These are phyloP conservation scores for Eumeta japonica DNA, from an alignment of 1,140 invertebrate species.

Conservation along the genomic window DNA sequence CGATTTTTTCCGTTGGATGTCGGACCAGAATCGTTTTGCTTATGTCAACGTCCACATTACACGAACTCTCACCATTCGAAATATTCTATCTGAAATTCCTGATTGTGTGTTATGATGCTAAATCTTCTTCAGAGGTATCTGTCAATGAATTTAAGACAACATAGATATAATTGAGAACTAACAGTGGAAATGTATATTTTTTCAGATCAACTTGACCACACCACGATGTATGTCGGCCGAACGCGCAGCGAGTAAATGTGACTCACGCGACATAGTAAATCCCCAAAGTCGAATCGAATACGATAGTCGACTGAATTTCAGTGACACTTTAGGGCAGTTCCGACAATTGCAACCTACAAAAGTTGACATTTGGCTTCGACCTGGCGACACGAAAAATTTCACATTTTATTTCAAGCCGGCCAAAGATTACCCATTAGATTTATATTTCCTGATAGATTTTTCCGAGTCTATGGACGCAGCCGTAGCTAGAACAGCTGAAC, in stretches of 20 bases:
- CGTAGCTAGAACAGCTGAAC: slow-evolving; percentile 59
- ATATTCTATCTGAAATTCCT: no score
- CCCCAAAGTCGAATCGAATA: neutral
- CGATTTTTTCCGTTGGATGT: no score
- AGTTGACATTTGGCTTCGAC: slow-evolving; percentile 24
- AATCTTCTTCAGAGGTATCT: no score
- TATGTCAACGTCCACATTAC: no score
- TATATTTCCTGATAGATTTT: slow-evolving; percentile 87
- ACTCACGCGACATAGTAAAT: slow-evolving; percentile 7
- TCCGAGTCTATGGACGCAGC: slow-evolving; percentile 78
- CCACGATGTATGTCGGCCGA: slow-evolving; percentile 18
- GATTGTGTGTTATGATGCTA: no score
- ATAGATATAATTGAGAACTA: no score
- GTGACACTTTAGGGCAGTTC: slow-evolving; percentile 10
- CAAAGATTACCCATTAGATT: slow-evolving; percentile 82
- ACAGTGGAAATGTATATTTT: slow-evolving; percentile 9
- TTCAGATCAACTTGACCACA: slow-evolving; percentile 21
- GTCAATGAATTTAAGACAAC: no score
- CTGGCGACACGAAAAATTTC: slow-evolving; percentile 24
- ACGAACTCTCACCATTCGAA: no score
- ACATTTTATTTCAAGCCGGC: slow-evolving; percentile 59
- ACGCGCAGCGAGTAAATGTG: slow-evolving; percentile 11
- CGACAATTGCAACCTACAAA: slow-evolving; percentile 43
- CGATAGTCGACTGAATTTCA: neutral
- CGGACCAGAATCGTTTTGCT: no score